Conservation (phyloP, 2,113 vertebrate species). For the Gorsachius goisagi region DNA sequence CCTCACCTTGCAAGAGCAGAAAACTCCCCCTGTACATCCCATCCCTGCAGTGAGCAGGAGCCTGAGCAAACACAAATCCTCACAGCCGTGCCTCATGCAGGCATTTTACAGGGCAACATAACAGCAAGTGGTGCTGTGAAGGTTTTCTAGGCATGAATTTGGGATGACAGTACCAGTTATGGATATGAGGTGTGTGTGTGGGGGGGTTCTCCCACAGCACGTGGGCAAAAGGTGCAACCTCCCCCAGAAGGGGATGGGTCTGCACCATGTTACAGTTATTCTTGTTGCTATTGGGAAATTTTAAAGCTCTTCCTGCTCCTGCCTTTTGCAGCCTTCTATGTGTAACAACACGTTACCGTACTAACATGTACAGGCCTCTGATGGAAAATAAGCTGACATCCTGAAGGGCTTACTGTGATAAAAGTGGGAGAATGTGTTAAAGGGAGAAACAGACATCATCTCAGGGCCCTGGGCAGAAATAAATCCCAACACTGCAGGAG, state of each 20-base stretch:
- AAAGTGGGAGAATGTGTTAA: rapidly evolving
- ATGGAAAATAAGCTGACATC: neutral
- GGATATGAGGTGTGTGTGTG: neutral
- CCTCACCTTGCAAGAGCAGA: neutral
- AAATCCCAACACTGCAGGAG: neutral
- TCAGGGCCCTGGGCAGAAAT: neutral
- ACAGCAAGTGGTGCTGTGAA: no score
- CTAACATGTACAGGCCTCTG: neutral
- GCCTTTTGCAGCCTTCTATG: neutral
- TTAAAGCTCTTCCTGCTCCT: neutral
- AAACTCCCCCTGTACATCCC: neutral
- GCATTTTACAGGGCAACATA: neutral
- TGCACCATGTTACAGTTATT: neutral
- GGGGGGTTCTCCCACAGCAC: rapidly evolving
- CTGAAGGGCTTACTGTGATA: neutral
- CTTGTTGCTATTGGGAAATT: no score
- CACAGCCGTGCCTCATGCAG: rapidly evolving
- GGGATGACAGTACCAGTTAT: rapidly evolving
- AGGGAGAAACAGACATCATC: rapidly evolving
- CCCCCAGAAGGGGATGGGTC: neutral
- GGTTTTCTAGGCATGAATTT: neutral
- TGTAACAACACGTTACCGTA: neutral
- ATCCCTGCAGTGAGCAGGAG: rapidly evolving
- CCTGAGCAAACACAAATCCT: neutral
- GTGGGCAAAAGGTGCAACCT: neutral